A percentile compares a stretch with the other conserved stretches of the same genome.
phyloP scores from a whole-genome alignment of 2,113 vertebrate genomes.

The Lamprotornis superbus region DNA sequence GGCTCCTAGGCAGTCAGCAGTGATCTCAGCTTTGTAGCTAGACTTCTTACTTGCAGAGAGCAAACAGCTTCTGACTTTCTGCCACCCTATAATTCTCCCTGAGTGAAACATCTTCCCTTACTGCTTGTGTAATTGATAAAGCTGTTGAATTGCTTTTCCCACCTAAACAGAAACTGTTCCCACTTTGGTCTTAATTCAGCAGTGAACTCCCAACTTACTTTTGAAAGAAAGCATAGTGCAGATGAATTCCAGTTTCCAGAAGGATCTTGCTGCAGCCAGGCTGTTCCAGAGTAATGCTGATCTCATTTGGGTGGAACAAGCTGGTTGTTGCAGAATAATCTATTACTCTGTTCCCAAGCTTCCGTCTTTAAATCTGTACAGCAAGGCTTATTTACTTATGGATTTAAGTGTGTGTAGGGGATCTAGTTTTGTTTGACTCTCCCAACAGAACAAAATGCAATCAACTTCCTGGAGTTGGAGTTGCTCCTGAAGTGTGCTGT shows the following conservation, averaged over 20 bases:
- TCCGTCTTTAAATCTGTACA: not conserved
- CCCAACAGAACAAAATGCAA: not conserved
- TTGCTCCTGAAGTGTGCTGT: not conserved
- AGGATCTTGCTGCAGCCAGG: not conserved
- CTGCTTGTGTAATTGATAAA: not conserved
- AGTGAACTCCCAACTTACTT: not conserved
- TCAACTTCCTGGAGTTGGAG: not conserved
- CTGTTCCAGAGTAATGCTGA: not conserved
- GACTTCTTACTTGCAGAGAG: not conserved
- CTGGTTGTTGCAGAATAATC: not conserved
- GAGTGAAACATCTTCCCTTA: not conserved
- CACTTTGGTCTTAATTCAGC: not conserved
- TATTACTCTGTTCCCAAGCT: not conserved
- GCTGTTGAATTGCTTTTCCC: not conserved
- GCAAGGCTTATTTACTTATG: slow-evolving; percentile 46
- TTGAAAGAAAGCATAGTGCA: not conserved
- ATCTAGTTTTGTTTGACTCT: not conserved
- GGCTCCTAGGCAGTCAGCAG: not conserved
- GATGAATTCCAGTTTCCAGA: not conserved
- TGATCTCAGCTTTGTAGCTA: not conserved
- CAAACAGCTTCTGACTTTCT: not conserved
- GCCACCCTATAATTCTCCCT: not conserved
- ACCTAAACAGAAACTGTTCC: not conserved
- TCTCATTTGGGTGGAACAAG: slow-evolving; percentile 53
- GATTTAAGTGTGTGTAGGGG: not conserved